Evolutionary conservation across 2,888 invertebrate species (phyloP), one percentile per base, ranked within the genome.

Genomic region (Melolontha melolontha): DNA sequence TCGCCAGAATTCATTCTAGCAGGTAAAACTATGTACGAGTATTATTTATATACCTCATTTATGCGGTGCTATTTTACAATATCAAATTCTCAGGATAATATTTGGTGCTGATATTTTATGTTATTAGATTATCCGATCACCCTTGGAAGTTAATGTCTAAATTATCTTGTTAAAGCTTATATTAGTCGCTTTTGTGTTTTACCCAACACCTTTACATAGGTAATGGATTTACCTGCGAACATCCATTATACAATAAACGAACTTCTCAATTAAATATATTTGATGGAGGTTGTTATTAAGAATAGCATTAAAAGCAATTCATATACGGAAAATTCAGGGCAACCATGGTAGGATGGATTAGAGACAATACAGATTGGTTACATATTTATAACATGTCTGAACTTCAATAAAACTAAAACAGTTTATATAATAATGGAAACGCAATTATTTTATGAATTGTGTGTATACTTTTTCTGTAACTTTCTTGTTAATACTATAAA

Each of bases 21-120:
- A 14, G 44, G n/a, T 44, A n/a, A 42, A 59, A 59, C 47, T 34
- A 47, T 59, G 47, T 34, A n/a, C n/a, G n/a, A n/a, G n/a, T n/a
- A 29, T n/a, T 44, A 47, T 44, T 59, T 39, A 29, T 47, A 14
- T 59, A 47, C 47, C 47, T 59, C 59, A 47, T 47, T 59, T 47
- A 59, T 59, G 47, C 11, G 34, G 16, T 7, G 39, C 47, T 44
- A 29, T 34, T 47, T 29, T 27, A 34, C 16, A 59, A 47, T 59
- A 59, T 59, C 59, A 59, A 59, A 59, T 59, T 59, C 59, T 49
- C 59, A 59, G 47, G 59, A 59, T 59, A 47, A 29, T 59, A 34
- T 49, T 59, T 47, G 47, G 47, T 29, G 29, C 8, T 14, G 59
- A 59, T 59, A 44, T 59, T 59, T 59, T 49, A 59, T 59, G 47